These are phyloP conservation scores for Sylvietta virens DNA, from an alignment of 2,113 vertebrate species.

Conservation along the genomic window DNA sequence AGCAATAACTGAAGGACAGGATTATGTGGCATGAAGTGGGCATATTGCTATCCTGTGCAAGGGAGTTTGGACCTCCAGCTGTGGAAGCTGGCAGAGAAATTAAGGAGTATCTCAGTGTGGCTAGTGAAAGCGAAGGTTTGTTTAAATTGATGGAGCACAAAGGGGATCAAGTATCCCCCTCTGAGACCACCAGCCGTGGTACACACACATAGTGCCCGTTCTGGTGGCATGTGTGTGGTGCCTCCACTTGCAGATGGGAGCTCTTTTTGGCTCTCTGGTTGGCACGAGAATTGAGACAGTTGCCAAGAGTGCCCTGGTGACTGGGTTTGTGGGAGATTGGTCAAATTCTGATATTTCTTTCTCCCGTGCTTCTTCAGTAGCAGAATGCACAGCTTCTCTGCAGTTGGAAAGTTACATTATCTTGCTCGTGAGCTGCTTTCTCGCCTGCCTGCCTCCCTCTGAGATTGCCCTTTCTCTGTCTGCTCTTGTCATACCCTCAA, in stretches of 20 bases:
- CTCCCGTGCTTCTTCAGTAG: not conserved
- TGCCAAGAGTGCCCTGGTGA: not conserved
- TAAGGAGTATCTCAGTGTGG: not conserved
- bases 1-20: not conserved
- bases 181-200: not conserved
- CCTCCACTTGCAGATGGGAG: not conserved
- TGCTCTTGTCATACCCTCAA: not conserved
- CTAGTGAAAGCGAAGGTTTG: not conserved
- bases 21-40: not conserved
- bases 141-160: not conserved
- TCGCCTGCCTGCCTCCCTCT: not conserved
- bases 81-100: not conserved
- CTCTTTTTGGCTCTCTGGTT: not conserved
- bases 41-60: not conserved
- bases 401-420: not conserved
- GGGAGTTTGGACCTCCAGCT: not conserved
- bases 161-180: not conserved
- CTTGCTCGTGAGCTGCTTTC: not conserved
- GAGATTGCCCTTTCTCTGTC: slow-evolving; percentile 8
- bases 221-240: not conserved
- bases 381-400: not conserved
- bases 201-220: not conserved
- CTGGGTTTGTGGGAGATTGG: not conserved
- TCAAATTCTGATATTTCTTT: not conserved
- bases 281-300: not conserved